Conservation (phyloP, 1,140 invertebrate species). For the Eubasilissa regina region DNA sequence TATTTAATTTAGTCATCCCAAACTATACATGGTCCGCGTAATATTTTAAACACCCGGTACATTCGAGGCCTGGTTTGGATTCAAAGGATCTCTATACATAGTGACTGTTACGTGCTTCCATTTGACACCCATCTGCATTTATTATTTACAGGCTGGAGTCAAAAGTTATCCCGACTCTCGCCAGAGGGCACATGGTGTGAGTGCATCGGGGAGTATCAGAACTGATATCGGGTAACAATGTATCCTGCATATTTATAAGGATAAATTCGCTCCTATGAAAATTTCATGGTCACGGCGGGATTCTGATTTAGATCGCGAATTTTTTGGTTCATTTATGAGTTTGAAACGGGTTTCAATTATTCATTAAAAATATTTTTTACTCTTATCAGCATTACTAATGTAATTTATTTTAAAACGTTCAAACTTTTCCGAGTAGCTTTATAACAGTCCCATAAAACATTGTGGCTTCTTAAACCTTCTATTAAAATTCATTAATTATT, state of each 20-base stretch:
- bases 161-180: not conserved
- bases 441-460: too few species aligned
- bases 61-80: constrained; percentile 43
- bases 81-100: constrained; percentile 40
- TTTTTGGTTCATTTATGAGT: not conserved
- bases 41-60: too few species aligned
- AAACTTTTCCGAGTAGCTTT: too few species aligned
- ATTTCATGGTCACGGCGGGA: constrained; percentile 31
- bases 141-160: constrained; percentile 55
- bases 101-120: constrained; percentile 46
- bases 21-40: too few species aligned
- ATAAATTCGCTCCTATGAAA: constrained; percentile 13
- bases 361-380: too few species aligned
- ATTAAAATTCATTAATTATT: too few species aligned
- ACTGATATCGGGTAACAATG: constrained; percentile 35
- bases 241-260: constrained; percentile 27
- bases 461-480: too few species aligned
- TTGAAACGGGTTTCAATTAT: too few species aligned
- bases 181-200: constrained; percentile 4
- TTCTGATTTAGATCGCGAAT: constrained; percentile 19
- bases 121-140: constrained; percentile 58
- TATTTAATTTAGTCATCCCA: too few species aligned
- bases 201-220: constrained; percentile 31
- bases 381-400: too few species aligned
- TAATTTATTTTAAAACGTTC: too few species aligned